These are phyloP conservation scores for Hyalella azteca DNA, from an alignment of 2,888 invertebrate genomes.

Conservation along the genomic window DNA sequence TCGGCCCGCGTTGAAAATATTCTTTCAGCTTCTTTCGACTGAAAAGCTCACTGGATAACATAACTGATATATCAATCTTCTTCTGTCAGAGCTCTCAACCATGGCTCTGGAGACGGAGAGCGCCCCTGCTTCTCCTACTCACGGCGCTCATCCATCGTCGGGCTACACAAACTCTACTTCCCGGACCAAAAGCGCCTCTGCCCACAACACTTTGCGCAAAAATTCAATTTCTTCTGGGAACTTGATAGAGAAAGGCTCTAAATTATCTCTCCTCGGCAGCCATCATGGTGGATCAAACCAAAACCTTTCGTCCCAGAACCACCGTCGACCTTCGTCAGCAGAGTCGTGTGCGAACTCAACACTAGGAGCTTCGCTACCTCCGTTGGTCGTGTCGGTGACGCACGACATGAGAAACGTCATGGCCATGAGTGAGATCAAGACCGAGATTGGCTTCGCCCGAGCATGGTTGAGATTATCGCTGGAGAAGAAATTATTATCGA, in stretches of 20 bases:
- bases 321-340: background rate
- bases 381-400: slow-evolving; percentile 81
- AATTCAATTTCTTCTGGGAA: slow-evolving; percentile 57
- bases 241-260: slow-evolving; percentile 33
- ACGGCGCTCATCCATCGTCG: slow-evolving; percentile 65
- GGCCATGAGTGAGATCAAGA: slow-evolving; percentile 97
- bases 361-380: slow-evolving; percentile 65
- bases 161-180: slow-evolving; percentile 64
- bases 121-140: slow-evolving; percentile 66
- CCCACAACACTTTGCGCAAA: slow-evolving; percentile 34
- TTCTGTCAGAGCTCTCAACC: slow-evolving; percentile 74
- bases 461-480: slow-evolving; percentile 96
- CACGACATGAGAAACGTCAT: slow-evolving; percentile 90
- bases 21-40: no score
- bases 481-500: slow-evolving; percentile 93
- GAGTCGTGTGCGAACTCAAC: background rate
- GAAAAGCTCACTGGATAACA: no score
- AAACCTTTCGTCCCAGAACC: slow-evolving; percentile 2
- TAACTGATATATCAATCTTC: no score
- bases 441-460: slow-evolving; percentile 85
- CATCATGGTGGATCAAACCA: background rate
- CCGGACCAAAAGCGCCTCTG: background rate
- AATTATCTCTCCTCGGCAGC: background rate
- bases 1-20: no score
- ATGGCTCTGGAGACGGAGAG: slow-evolving; percentile 75